A percentile compares a stretch with the other conserved stretches of the same genome.
Evolutionary conservation across 2,113 vertebrate genomes (phyloP).

Genomic region (Epinephelus cyanopodus): DNA sequence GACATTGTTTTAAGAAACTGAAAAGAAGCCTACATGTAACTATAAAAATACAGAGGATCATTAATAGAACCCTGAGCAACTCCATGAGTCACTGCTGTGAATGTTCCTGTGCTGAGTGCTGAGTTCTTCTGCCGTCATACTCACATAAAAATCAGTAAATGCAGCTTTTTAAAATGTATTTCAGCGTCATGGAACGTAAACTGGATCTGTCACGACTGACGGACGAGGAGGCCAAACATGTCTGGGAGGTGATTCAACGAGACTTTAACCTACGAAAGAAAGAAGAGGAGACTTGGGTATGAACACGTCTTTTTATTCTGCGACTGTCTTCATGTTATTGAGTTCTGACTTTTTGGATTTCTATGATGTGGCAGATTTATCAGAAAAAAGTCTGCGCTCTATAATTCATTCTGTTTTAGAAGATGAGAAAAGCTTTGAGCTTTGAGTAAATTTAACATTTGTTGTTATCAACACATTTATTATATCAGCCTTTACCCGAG

Average conservation of each 20-base stretch:
- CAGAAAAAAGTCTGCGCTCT: too few species aligned
- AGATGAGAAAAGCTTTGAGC: too few species aligned
- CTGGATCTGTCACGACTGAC: conserved; percentile 94
- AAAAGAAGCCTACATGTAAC: too few species aligned
- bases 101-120: too few species aligned
- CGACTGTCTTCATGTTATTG: background rate
- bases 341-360: too few species aligned
- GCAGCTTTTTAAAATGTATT: background rate
- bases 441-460: too few species aligned
- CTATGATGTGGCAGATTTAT: too few species aligned
- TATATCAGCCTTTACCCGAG: too few species aligned
- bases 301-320: background rate
- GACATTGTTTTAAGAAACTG: background rate
- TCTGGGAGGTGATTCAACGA: conserved; percentile 94
- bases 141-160: background rate
- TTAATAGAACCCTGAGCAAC: background rate
- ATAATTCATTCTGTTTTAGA: too few species aligned
- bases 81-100: background rate
- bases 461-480: too few species aligned
- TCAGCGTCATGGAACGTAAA: conserved; percentile 88
- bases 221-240: conserved; percentile 93
- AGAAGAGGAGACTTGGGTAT: conserved; percentile 91
- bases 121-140: too few species aligned
- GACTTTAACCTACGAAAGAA: conserved; percentile 93
- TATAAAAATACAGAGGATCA: background rate